Evolutionary conservation across 2,888 invertebrate genomes (phyloP).

Genomic region (Drosophila gaucha): DNA sequence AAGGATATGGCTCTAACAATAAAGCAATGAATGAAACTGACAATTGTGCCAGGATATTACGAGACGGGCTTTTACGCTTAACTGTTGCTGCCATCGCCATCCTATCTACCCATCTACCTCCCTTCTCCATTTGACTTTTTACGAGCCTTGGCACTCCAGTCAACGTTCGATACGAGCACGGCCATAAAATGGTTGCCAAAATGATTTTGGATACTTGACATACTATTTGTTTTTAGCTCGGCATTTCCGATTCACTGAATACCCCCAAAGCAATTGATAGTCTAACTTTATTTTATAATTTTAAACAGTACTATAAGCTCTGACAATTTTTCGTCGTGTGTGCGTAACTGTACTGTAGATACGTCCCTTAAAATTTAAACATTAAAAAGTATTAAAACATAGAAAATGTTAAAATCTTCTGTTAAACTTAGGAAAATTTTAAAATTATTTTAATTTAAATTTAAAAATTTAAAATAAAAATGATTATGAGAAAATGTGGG

Average conservation of each 20-base stretch:
- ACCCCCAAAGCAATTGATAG: constrained; percentile 11
- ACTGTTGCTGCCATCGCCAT: constrained; percentile 35
- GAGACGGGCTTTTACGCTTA: constrained; percentile 26
- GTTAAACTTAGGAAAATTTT: too few species aligned
- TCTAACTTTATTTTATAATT: too few species aligned
- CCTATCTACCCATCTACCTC: too few species aligned
- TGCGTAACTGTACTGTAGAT: background rate
- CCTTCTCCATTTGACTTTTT: constrained; percentile 19
- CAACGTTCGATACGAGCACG: constrained; percentile 8
- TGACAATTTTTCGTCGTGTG: background rate
- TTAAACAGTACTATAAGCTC: background rate
- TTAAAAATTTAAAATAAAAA: too few species aligned
- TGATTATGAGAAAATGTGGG: too few species aligned
- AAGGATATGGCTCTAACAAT: constrained; percentile 46
- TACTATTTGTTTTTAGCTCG: constrained; percentile 22
- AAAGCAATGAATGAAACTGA: constrained; percentile 55
- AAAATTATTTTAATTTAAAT: too few species aligned
- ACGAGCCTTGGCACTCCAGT: constrained; percentile 37
- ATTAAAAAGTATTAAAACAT: too few species aligned
- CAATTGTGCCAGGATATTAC: constrained; percentile 72
- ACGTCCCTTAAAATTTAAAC: too few species aligned
- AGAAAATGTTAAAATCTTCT: too few species aligned
- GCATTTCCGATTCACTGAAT: background rate
- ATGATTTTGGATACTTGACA: constrained; percentile 22
- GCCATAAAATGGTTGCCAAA: constrained; percentile 29